Conservation (phyloP, 2,797 vertebrate genomes). For the Pangasius macronema region DNA sequence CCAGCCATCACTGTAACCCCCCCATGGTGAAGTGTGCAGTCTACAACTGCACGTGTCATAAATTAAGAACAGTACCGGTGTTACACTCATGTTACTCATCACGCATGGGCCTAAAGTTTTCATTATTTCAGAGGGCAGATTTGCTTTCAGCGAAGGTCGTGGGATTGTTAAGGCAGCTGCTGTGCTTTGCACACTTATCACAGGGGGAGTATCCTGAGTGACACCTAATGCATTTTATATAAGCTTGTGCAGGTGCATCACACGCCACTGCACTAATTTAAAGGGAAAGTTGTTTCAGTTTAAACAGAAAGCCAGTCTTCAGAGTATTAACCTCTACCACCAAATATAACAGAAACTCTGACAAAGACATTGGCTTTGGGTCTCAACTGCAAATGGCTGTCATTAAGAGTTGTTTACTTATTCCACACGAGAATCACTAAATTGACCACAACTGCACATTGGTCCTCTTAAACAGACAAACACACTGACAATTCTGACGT, state of each 20-base stretch:
- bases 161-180: conserved; percentile 19
- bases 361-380: conserved; percentile 23
- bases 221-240: conserved; percentile 42
- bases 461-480: neutral
- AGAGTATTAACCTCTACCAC: conserved; percentile 25
- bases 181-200: conserved; percentile 36
- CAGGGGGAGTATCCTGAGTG: conserved; percentile 21
- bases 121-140: neutral
- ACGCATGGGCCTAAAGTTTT: neutral
- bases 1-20: neutral
- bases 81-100: neutral
- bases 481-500: neutral
- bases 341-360: conserved; percentile 8
- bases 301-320: conserved; percentile 28
- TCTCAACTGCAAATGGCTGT: conserved; percentile 5
- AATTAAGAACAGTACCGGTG: neutral
- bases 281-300: conserved; percentile 33
- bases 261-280: conserved; percentile 24
- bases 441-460: neutral
- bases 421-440: conserved; percentile 1
- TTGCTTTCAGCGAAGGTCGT: conserved; percentile 15
- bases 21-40: neutral
- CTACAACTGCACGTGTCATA: neutral
- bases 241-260: conserved; percentile 31
- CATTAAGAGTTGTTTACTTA: conserved; percentile 21